Conservation (phyloP, 2,888 invertebrate species). For the Parasteatoda lunata region DNA sequence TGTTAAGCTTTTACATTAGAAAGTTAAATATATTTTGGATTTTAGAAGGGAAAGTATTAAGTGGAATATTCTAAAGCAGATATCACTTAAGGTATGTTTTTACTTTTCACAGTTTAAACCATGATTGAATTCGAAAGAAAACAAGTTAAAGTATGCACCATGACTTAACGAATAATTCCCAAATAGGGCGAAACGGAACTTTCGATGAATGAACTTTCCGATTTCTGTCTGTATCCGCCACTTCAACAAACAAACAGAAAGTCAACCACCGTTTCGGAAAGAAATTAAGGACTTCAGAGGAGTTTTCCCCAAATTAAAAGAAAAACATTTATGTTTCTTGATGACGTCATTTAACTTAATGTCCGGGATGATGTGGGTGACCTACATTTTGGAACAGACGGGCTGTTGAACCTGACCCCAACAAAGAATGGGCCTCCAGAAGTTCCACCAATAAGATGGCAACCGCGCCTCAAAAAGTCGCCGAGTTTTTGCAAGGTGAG, state of each 20-base stretch:
- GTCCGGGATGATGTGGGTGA: slow-evolving; percentile 62
- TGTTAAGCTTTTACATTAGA: too few species aligned
- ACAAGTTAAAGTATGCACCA: background rate
- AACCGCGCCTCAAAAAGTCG: slow-evolving; percentile 36
- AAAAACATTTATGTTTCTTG: slow-evolving; percentile 25
- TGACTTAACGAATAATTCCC: slow-evolving; percentile 1
- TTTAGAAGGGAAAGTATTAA: too few species aligned
- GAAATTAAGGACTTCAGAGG: background rate
- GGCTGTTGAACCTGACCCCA: slow-evolving; percentile 66
- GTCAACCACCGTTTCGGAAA: background rate
- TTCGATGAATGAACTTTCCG: background rate
- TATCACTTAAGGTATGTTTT: too few species aligned
- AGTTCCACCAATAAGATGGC: slow-evolving; percentile 32
- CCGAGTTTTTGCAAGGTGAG: slow-evolving; percentile 16
- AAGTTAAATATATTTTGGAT: too few species aligned
- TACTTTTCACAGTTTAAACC: too few species aligned
- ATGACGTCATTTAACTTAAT: slow-evolving; percentile 43
- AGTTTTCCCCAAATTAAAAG: slow-evolving; percentile 24
- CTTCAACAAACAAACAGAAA: background rate
- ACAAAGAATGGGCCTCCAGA: slow-evolving; percentile 30
- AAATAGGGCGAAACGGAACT: slow-evolving; percentile 1
- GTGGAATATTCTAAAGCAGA: too few species aligned
- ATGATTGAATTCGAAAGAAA: background rate
- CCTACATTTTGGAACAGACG: slow-evolving; percentile 49
- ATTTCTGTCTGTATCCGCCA: background rate